Base-by-base conservation (phyloP, 2,888 invertebrate genomes). In the Andrena dorsata region DNA sequence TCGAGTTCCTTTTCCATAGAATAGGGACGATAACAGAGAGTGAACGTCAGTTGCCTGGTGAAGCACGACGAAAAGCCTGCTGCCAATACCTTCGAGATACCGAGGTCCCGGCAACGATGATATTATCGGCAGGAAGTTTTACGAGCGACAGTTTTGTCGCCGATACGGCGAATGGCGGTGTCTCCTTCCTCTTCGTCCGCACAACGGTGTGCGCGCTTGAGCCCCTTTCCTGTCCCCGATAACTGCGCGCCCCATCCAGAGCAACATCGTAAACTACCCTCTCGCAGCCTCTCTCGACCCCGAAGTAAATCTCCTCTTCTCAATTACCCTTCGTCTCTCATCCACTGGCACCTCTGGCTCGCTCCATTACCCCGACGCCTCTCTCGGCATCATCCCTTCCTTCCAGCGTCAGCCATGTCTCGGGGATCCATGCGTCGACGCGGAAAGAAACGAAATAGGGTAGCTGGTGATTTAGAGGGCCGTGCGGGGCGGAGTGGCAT, bases 251-350 rank as follows among this genome's bases (percentile, higher is more conserved):
- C 83, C 82, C 85, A 89, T 87, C 89, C 91, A 86, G 83, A 70
- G 75, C 90, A 86, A 84, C 87, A 80, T 88, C 89, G 90, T 90
- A 89, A 92, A 91, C 90, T 89, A 90, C 83, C 86, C 82, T 72
- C 75, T 80, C 73, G 68, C 70, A 73, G 68, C 76, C 76, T 74
- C 86, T 61, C 72, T 75, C 82, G 76, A 80, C 80, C 79, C 68
- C 64, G 87, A 90, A 92, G 93, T 93, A 93, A 93, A 93, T 93
- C 93, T 93, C 91, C 92, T 92, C 92, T 93, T 93, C 93, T 93
- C 93, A 93, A 94, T 94, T 94, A 93, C 93, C 93, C 90, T 77
- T 82, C 85, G 80, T 82, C 84, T 82, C 84, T 84, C 80, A 81
- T 86, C 82, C 81, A 80, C 74, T 74, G 65, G 77, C 77, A 71